phyloP scores from a whole-genome alignment of 2,888 invertebrate genomes.

The Heliconius aoede region DNA sequence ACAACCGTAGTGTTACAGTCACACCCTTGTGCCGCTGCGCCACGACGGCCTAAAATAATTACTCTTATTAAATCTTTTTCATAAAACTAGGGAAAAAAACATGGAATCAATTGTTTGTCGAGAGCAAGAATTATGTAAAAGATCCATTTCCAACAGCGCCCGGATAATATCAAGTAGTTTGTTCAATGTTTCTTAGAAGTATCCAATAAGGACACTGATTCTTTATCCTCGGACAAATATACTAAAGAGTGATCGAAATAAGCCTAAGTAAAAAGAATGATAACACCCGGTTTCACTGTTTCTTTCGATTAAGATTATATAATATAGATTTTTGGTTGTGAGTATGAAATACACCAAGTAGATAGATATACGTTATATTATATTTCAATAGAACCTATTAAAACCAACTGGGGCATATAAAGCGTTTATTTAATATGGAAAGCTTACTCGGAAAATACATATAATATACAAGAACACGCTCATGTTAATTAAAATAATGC shows the following conservation, averaged over 20 bases:
- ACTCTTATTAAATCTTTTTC: not conserved
- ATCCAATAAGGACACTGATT: conserved; percentile 22
- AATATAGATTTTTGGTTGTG: too few species aligned
- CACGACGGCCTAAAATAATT: too few species aligned
- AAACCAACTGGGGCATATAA: not conserved
- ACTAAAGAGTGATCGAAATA: conserved; percentile 1
- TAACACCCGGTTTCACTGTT: not conserved
- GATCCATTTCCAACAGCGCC: not conserved
- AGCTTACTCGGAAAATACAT: conserved; percentile 5
- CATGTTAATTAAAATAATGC: conserved; percentile 23
- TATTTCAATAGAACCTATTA: not conserved
- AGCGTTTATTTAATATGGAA: conserved; percentile 8
- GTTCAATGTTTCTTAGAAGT: conserved; percentile 17
- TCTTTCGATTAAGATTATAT: not conserved
- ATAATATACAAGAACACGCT: conserved; percentile 14
- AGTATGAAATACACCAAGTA: not conserved
- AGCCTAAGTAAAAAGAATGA: not conserved
- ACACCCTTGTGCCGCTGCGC: too few species aligned
- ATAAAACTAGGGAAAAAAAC: not conserved
- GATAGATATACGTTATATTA: not conserved
- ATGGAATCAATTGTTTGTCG: not conserved
- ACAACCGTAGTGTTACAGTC: too few species aligned
- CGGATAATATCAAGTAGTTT: conserved; percentile 7
- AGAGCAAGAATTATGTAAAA: not conserved
- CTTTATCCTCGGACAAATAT: conserved; percentile 15